Base-by-base conservation (phyloP, 2,888 invertebrate genomes). In the Andricus quercusramuli region DNA sequence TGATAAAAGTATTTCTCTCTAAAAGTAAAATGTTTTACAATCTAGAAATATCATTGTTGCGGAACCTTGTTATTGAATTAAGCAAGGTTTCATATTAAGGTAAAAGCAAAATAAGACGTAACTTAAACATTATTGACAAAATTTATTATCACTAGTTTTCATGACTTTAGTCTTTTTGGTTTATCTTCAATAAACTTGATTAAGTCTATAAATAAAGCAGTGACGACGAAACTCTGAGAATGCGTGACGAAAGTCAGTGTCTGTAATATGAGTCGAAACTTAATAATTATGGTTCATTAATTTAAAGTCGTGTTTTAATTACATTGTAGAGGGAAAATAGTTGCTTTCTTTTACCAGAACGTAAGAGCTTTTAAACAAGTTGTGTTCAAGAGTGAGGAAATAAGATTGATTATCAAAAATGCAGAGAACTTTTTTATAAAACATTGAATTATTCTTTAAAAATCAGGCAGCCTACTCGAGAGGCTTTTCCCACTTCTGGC, bases 191-290 rank as follows among this genome's bases (percentile, higher is more conserved):
- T 74, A 56, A 29, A 74, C 74, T 74, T 74, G 74, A 74, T 74
- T 74, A 56, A 74, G 32, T 74, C 74, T 74, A 74, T 74, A 74
- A 74, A 74, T 74, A 74, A 74, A 74, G 51, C 74, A 51, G 74
- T 32, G 74, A 56, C 56, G n/a, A 51, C 74, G 56, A 74, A 74
- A 74, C 56, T 32, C 74, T 56, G 56, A 20, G 32, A 74, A 74
- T 70, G 51, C 20, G 68, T 70, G 29, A 47, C 25, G 68, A 70
- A 47, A 70, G 29, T 37, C 56, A 51, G 74, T 74, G 51, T 51
- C 51, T 51, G 74, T n/a, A 74, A 51, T 32, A 74, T 29, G 20
- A 74, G n/a, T 56, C 29, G 51, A 56, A 51, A n/a, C 51, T 74
- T 51, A 56, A 74, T 51, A 74, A 74, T 74, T 56, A 20, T 51